A percentile compares a stretch with the other conserved stretches of the same genome.
Evolutionary conservation across 2,113 vertebrate genomes (phyloP).

Genomic region (Pyxicephalus adspersus): DNA sequence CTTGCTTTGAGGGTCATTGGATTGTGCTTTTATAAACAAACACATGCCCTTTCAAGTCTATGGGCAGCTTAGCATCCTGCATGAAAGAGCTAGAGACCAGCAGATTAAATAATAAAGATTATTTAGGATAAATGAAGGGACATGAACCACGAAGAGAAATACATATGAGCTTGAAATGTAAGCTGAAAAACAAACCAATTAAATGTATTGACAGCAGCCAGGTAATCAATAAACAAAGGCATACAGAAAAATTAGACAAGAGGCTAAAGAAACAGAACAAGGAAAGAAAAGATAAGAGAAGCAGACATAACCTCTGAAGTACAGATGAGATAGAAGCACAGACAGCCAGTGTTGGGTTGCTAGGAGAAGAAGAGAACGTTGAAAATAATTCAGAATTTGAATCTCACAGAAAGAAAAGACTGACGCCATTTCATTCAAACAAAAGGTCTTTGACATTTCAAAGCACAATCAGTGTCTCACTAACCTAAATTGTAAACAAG

Average conservation of each 20-base stretch:
- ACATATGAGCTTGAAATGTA: background rate
- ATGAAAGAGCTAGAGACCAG: background rate
- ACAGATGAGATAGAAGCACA: slow-evolving; percentile 40
- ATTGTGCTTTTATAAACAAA: too few species aligned
- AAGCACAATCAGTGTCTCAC: background rate
- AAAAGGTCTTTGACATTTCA: background rate
- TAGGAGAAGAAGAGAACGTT: slow-evolving; percentile 34
- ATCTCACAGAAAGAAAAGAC: slow-evolving; percentile 8
- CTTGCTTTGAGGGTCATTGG: too few species aligned
- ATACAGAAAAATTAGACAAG: slow-evolving; percentile 27
- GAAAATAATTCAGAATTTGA: slow-evolving; percentile 25
- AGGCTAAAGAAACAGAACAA: slow-evolving; percentile 29
- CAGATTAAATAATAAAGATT: background rate
- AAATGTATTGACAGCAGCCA: background rate
- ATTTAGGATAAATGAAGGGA: background rate
- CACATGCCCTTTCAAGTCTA: too few species aligned
- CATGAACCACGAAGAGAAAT: background rate
- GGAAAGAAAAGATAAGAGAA: slow-evolving; percentile 11
- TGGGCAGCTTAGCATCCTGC: background rate
- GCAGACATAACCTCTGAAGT: slow-evolving; percentile 35
- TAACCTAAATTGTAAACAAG: too few species aligned
- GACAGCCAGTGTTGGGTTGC: slow-evolving; percentile 37
- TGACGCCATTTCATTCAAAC: slow-evolving; percentile 8
- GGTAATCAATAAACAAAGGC: slow-evolving; percentile 5
- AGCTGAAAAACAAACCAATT: background rate